Evolutionary conservation across 2,797 vertebrate species (phyloP).

Genomic region (Smutsia gigantea): DNA sequence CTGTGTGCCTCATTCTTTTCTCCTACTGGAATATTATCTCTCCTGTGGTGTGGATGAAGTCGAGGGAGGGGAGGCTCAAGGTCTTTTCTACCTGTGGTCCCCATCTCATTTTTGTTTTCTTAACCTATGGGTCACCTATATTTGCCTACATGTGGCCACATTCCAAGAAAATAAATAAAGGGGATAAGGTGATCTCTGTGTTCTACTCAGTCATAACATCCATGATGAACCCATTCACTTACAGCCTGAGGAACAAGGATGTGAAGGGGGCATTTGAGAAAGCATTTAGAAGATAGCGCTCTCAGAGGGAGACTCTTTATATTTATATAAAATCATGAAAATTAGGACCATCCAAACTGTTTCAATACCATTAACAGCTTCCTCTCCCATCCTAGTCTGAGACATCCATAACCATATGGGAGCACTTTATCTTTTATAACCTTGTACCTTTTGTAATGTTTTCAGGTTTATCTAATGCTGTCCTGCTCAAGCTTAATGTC

Average conservation of each 20-base stretch:
- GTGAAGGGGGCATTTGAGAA: constrained; percentile 64
- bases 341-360: background rate
- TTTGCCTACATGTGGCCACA: constrained; percentile 73
- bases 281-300: constrained; percentile 35
- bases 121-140: constrained; percentile 73
- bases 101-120: constrained; percentile 65
- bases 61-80: constrained; percentile 55
- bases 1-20: constrained; percentile 67
- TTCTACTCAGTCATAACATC: constrained; percentile 72
- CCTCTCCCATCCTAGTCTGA: background rate
- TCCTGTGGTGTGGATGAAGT: constrained; percentile 42
- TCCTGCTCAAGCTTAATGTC: background rate
- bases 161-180: constrained; percentile 48
- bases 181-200: constrained; percentile 71
- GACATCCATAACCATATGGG: background rate
- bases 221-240: constrained; percentile 72
- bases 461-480: background rate
- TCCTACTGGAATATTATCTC: constrained; percentile 69
- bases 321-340: background rate
- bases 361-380: background rate
- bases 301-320: background rate
- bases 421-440: no score
- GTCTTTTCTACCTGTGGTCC: constrained; percentile 71
- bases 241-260: constrained; percentile 71
- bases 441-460: background rate